phyloP scores from a whole-genome alignment of 92 coral and sea anemone species.

The Epizoanthus illoricatus region DNA sequence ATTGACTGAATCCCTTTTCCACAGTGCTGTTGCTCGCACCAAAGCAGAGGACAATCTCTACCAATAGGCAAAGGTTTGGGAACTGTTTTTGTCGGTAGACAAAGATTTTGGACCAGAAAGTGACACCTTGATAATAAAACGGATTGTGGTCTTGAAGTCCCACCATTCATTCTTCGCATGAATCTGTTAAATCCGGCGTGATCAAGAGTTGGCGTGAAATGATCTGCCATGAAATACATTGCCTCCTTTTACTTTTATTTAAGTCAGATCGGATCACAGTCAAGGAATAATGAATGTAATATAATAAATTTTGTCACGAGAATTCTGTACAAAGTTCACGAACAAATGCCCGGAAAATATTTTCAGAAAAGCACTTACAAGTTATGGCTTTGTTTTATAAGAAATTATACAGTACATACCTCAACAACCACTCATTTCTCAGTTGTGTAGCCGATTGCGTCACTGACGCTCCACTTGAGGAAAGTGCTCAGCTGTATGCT shows the following conservation, averaged over 20 bases:
- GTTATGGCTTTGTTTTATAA: background rate
- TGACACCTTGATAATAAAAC: constrained; percentile 17
- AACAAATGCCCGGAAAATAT: background rate
- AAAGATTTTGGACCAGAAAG: constrained; percentile 26
- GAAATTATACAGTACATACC: constrained; percentile 2
- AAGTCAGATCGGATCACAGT: no score
- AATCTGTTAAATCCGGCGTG: constrained; percentile 21
- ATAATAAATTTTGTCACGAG: no score
- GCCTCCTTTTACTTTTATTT: no score
- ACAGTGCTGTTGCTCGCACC: constrained; percentile 30
- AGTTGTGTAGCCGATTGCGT: constrained; percentile 23
- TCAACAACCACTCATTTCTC: constrained; percentile 21
- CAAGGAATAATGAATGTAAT: no score
- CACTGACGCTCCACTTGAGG: constrained; percentile 30
- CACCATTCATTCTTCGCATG: constrained; percentile 33
- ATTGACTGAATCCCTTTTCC: constrained; percentile 34
- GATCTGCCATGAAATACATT: constrained; percentile 18
- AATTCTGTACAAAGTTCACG: background rate
- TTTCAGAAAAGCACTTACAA: no score
- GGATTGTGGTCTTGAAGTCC: constrained; percentile 24
- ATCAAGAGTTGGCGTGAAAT: constrained; percentile 25
- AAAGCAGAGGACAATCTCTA: constrained; percentile 31
- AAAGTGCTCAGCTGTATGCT: constrained; percentile 25
- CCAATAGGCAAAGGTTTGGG: constrained; percentile 33
- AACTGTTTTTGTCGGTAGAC: constrained; percentile 27